Base-by-base conservation (phyloP, 1,140 invertebrate genomes). In the Acromyrmex echinatior region DNA sequence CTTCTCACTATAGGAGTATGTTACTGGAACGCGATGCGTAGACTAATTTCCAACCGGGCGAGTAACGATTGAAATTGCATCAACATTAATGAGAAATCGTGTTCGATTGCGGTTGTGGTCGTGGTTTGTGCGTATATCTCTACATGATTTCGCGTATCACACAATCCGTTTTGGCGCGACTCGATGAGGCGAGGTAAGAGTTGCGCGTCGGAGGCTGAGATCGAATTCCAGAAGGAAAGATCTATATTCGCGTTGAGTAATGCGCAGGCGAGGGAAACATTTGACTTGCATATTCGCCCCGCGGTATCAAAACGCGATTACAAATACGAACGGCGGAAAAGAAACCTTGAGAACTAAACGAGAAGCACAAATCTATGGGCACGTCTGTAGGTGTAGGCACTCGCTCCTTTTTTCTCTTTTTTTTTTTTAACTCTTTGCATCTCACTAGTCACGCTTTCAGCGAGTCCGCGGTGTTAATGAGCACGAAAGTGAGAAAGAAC, bases 241-340 rank as follows among this genome's bases (percentile, higher is more conserved):
- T 84, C 80, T 49, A n/a, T 25, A 74, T 84, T 62, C 49, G 80
- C 49, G 49, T 68, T 70, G 65, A 71, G 66, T 31, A 58, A 71
- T 18, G 12, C 10, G 49, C 63, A 18, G 51, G 51, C 79, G 51
- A 71, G 39, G 56, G 68, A 62, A 84, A 74, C 68, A 62, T 74
- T 84, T 84, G 70, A 74, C 80, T 84, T 74, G 70, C 70, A 76
- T 74, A 76, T 62, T 62, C 56, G 70, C 68, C 80, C 70, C 70
- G 80, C 28, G 80, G 80, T 84, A 62, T 62, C 80, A 74, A 80
- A 74, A 82, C 39, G 68, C 68, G 39, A 82, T 82, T 74, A 66
- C 18, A 49, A 39, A 25, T 35, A 16, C 21, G 79, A 71, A n/a
- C 21, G 31, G 9, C 12, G 51, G 79, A 81, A 71, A 79, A 31